These are phyloP conservation scores for Anneissia japonica DNA, from an alignment of 35 echinoderm and acorn worm species.

Conservation along the genomic window DNA sequence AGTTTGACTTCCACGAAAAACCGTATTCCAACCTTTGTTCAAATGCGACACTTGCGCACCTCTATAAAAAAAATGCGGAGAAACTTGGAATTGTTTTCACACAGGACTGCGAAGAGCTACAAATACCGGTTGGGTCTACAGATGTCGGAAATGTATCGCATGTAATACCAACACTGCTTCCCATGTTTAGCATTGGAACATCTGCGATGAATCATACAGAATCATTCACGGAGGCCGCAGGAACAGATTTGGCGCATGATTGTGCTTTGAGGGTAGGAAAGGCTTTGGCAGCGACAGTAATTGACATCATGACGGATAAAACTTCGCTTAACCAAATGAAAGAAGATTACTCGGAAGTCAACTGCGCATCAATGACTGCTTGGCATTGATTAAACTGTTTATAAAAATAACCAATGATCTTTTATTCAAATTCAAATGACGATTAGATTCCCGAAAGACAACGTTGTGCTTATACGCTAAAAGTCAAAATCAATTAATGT, in stretches of 20 bases:
- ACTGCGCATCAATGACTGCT: slow-evolving; percentile 19
- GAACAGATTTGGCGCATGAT: slow-evolving; percentile 43
- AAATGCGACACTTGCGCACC: slow-evolving; percentile 27
- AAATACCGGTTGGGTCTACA: slow-evolving; percentile 38
- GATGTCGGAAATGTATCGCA: slow-evolving; percentile 70
- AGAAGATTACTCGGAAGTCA: slow-evolving; percentile 25
- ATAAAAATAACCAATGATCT: no score
- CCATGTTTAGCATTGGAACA: slow-evolving; percentile 34
- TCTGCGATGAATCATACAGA: slow-evolving; percentile 31
- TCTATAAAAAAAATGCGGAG: slow-evolving; percentile 55
- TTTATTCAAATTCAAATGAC: no score
- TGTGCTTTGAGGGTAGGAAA: slow-evolving; percentile 30
- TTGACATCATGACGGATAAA: slow-evolving; percentile 33
- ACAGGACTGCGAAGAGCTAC: not conserved
- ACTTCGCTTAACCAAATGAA: slow-evolving; percentile 25
- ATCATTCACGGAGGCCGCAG: slow-evolving; percentile 36
- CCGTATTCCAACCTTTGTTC: slow-evolving; percentile 59
- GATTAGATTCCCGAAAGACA: no score
- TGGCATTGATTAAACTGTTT: slow-evolving; percentile 32
- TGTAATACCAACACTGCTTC: slow-evolving; percentile 45
- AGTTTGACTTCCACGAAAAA: slow-evolving; percentile 48
- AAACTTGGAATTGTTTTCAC: slow-evolving; percentile 44
- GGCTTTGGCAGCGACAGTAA: slow-evolving; percentile 38
- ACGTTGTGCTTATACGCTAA: no score
- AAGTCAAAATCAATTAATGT: no score